A percentile compares a stretch with the other conserved stretches of the same genome.
Conservation (phyloP, 2,888 invertebrate genomes). For the Torymus auratus region DNA sequence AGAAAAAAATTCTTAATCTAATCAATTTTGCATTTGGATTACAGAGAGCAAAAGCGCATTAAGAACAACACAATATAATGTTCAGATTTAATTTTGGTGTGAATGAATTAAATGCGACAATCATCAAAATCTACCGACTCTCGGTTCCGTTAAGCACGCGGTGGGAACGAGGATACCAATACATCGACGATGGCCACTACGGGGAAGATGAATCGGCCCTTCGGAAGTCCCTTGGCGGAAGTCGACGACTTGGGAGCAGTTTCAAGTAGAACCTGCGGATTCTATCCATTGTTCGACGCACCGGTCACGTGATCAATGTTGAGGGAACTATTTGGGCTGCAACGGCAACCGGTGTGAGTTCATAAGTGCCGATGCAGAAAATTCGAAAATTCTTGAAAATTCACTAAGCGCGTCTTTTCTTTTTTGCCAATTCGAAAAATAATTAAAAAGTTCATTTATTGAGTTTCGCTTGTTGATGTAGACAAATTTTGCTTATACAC, state of each 20-base stretch:
- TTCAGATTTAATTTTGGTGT: too few relatives aligned
- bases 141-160: too few relatives aligned
- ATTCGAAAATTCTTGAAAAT: slow-evolving; percentile 23
- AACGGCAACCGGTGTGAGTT: slow-evolving; percentile 54
- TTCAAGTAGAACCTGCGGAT: slow-evolving; percentile 70
- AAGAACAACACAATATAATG: too few relatives aligned
- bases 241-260: slow-evolving; percentile 66
- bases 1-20: too few relatives aligned
- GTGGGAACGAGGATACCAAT: not conserved
- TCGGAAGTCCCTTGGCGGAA: slow-evolving; percentile 49
- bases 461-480: too few relatives aligned
- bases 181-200: not conserved
- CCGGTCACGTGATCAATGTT: slow-evolving; percentile 70
- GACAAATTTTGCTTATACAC: too few relatives aligned
- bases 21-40: too few relatives aligned
- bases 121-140: too few relatives aligned
- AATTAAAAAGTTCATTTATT: too few relatives aligned
- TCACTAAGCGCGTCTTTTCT: not conserved
- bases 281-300: slow-evolving; percentile 70
- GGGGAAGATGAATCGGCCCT: slow-evolving; percentile 47
- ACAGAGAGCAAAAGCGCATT: too few relatives aligned
- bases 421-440: not conserved
- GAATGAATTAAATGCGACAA: too few relatives aligned
- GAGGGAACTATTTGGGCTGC: slow-evolving; percentile 65
- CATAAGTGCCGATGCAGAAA: slow-evolving; percentile 67